Evolutionary conservation across 2,797 vertebrate genomes (phyloP), one percentile per base, ranked within the genome.

Genomic region (Esox lucius): DNA sequence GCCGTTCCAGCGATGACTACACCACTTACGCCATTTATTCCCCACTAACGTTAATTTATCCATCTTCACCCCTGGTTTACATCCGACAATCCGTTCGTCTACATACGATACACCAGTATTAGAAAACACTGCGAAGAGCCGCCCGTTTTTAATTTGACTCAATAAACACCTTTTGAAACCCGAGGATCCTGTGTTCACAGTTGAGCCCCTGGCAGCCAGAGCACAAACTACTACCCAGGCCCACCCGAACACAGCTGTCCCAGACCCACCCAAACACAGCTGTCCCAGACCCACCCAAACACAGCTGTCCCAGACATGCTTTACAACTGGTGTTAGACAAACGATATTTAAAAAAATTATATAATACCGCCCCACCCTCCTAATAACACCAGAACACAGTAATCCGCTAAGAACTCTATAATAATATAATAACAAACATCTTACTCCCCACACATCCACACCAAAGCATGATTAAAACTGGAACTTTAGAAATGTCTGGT

Each of bases 321-420:
- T 84, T 76, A 83, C 86, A 86, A 87, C 71, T 73, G 81, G 49
- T 77, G 73, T 81, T 81, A 78, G 81, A 83, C 78, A 86, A 80
- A 89, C 76, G 56, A 69, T 75, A 86, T 75, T 77, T 86, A 76
- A 82, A 87, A 89, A 87, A 81, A 68, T 73, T 12, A 12, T 51
- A 2, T 17, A 51, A 7, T 8, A 3, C 6, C 42, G 42, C 42
- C 42, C 11, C 4, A 42, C 42, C 42, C 26, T 31, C 26, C 24
- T 24, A 76, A 65, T 65, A 69, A 75, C 78, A 66, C 75, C 68
- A 78, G 68, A 74, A 77, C 64, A 81, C 28, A 73, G 78, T 51
- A 42, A 75, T 67, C 74, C 67, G 68, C 31, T 31, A 68, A 75
- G 51, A 65, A 78, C 46, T 35, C 26, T 11, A 35, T 68, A 65